Percentiles rank a stretch among this genome's conserved stretches.
Conservation (phyloP, 2,888 invertebrate species). For the Eupithecia inturbata region DNA sequence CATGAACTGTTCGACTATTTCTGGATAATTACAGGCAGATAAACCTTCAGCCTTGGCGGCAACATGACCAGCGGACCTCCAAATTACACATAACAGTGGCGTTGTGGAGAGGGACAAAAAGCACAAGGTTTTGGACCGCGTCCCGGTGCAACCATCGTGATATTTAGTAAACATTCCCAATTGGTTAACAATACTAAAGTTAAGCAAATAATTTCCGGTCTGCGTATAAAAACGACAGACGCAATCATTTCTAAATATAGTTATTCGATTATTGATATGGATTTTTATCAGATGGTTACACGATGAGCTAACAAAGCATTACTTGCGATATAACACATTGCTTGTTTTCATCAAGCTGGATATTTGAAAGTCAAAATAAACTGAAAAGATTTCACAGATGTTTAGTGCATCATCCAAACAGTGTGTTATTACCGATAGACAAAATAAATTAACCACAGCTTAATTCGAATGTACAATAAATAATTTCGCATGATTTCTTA, state of each 20-base stretch:
- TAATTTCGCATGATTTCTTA: neutral
- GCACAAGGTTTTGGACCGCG: slow-evolving; percentile 63
- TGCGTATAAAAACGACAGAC: neutral
- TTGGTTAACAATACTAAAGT: neutral
- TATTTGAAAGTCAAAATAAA: slow-evolving; percentile 18
- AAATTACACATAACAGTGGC: slow-evolving; percentile 83
- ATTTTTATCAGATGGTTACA: slow-evolving; percentile 50
- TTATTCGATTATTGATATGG: neutral
- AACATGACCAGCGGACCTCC: slow-evolving; percentile 79
- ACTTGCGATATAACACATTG: slow-evolving; percentile 43
- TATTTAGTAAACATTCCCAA: slow-evolving; percentile 11
- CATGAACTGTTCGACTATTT: slow-evolving; percentile 16
- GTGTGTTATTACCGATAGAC: slow-evolving; percentile 28
- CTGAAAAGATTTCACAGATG: slow-evolving; percentile 29
- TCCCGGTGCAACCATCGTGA: slow-evolving; percentile 64
- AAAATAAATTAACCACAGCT: slow-evolving; percentile 30
- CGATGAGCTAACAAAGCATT: slow-evolving; percentile 49
- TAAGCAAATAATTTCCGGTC: neutral
- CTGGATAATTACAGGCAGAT: slow-evolving; percentile 47
- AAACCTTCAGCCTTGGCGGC: slow-evolving; percentile 64
- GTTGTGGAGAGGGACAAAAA: slow-evolving; percentile 72
- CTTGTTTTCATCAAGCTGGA: slow-evolving; percentile 23
- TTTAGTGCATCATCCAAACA: slow-evolving; percentile 26
- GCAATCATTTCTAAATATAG: neutral
- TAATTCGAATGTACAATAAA: slow-evolving; percentile 13